These are phyloP conservation scores for Drosophila gaucha DNA, from an alignment of 2,888 invertebrate species.

Conservation along the genomic window DNA sequence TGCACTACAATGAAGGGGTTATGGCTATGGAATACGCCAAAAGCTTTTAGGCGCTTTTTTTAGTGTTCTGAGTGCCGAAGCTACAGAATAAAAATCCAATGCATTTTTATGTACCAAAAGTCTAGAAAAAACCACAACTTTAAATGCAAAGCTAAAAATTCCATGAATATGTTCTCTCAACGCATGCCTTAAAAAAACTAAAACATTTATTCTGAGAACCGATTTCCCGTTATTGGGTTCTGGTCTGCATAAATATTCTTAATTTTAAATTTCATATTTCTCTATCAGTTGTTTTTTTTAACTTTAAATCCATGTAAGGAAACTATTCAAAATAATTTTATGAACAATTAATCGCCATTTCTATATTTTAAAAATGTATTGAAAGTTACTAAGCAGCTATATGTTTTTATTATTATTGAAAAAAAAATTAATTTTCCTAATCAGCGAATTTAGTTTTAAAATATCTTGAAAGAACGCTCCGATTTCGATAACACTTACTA, in stretches of 20 bases:
- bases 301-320: too few species aligned
- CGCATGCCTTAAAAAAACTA: background rate
- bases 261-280: background rate
- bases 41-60: constrained; percentile 67
- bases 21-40: constrained; percentile 57
- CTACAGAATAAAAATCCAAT: constrained; percentile 27
- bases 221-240: background rate
- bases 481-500: too few species aligned
- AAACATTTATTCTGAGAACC: background rate
- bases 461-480: too few species aligned
- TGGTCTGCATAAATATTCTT: background rate
- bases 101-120: constrained; percentile 37
- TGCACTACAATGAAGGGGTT: constrained; percentile 64
- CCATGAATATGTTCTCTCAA: constrained; percentile 9
- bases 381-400: too few species aligned
- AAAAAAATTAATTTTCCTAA: too few species aligned
- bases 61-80: constrained; percentile 28
- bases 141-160: constrained; percentile 9
- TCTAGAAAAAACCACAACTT: constrained; percentile 13
- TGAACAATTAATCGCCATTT: too few species aligned
- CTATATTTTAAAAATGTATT: too few species aligned
- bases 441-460: too few species aligned
- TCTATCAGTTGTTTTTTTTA: too few species aligned
- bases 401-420: too few species aligned
- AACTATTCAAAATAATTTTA: too few species aligned